These are phyloP conservation scores for Coregonus clupeaformis DNA, from an alignment of 2,113 vertebrate species.

Conservation along the genomic window DNA sequence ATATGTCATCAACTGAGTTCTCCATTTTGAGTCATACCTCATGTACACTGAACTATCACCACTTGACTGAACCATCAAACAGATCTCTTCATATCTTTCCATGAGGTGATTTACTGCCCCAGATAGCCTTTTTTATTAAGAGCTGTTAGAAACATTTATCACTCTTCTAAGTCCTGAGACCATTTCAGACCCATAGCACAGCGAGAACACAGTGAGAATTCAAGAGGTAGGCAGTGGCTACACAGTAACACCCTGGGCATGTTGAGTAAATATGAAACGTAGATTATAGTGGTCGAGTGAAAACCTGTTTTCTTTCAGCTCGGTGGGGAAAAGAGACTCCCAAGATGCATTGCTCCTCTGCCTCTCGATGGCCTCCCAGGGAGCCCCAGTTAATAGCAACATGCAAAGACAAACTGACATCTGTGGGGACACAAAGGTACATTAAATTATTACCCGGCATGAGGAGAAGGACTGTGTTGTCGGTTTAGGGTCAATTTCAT, in stretches of 20 bases:
- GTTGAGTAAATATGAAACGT: conserved; percentile 81
- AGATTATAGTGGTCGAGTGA: conserved; percentile 55
- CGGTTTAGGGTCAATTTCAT: background rate
- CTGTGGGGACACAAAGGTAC: conserved; percentile 80
- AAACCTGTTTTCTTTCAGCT: conserved; percentile 83
- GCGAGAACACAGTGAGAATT: conserved; percentile 34
- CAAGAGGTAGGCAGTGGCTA: conserved; percentile 64
- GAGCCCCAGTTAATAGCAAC: conserved; percentile 78
- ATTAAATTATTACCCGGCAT: conserved; percentile 17
- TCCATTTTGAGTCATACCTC: conserved; percentile 35
- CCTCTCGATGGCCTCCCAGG: conserved; percentile 79
- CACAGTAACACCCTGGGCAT: conserved; percentile 75
- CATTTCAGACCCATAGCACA: conserved; percentile 69
- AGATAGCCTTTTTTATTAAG: conserved; percentile 73
- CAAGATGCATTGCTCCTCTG: conserved; percentile 78
- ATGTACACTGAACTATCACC: conserved; percentile 21
- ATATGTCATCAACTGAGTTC: too few species aligned
- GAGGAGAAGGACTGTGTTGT: background rate
- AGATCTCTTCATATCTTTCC: conserved; percentile 59
- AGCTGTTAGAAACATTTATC: conserved; percentile 65
- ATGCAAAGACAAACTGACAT: conserved; percentile 78
- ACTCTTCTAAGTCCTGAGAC: conserved; percentile 67
- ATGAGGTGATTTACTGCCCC: conserved; percentile 63
- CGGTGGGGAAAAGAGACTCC: conserved; percentile 79
- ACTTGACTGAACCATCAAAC: conserved; percentile 50